Evolutionary conservation across 2,113 vertebrate genomes (phyloP).

Genomic region (Malurus cyaneus): DNA sequence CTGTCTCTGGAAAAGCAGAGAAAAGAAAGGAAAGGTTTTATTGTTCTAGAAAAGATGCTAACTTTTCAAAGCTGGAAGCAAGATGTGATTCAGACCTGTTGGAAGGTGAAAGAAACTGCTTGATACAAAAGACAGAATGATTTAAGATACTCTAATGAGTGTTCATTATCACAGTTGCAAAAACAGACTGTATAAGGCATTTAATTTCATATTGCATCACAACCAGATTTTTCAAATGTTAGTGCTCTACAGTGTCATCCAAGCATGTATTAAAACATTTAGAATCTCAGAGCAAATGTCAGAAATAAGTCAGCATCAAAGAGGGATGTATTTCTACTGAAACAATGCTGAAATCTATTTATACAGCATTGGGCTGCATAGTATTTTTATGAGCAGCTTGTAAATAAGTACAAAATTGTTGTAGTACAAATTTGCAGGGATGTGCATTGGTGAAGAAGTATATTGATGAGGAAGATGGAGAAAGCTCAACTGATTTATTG

Average conservation of each 20-base stretch:
- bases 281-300: background rate
- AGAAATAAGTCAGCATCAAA: background rate
- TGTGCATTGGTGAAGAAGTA: background rate
- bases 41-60: background rate
- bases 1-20: background rate
- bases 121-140: background rate
- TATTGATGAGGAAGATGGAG: background rate
- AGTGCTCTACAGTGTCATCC: background rate
- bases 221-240: background rate
- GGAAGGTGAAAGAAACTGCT: background rate
- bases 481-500: background rate
- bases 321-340: background rate
- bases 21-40: background rate
- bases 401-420: background rate
- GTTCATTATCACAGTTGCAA: background rate
- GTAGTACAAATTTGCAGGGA: background rate
- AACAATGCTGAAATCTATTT: background rate
- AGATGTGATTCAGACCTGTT: background rate
- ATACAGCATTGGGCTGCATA: background rate
- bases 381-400: background rate
- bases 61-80: background rate
- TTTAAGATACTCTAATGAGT: background rate
- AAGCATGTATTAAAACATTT: background rate
- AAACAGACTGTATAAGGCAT: background rate
- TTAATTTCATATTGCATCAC: background rate